Evolutionary conservation across 2,113 vertebrate genomes (phyloP).

Genomic region (Mesoclemmys tuberculata): DNA sequence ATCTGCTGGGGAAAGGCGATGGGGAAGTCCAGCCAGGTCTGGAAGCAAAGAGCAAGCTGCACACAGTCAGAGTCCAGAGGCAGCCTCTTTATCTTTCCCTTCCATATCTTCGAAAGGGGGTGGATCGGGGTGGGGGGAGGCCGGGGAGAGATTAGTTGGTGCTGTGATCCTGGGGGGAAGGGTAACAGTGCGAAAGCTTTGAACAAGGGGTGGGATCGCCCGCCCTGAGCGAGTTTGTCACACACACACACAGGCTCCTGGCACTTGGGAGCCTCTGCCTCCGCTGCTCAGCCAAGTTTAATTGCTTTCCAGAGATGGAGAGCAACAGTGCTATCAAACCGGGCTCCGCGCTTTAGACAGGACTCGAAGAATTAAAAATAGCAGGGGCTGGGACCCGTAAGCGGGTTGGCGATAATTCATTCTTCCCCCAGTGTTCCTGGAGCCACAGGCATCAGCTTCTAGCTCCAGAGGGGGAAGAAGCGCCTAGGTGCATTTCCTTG

Average conservation of each 20-base stretch:
- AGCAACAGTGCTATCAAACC: slow-evolving; percentile 47
- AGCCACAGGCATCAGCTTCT: slow-evolving; percentile 4
- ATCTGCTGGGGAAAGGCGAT: not conserved
- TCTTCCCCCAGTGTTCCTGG: not conserved
- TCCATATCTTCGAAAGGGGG: slow-evolving; percentile 73
- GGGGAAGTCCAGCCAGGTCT: not conserved
- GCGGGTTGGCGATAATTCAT: not conserved
- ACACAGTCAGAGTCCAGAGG: slow-evolving; percentile 50
- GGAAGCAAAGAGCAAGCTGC: slow-evolving; percentile 26
- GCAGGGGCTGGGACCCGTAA: not conserved
- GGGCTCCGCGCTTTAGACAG: not conserved
- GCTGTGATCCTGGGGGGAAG: slow-evolving; percentile 1
- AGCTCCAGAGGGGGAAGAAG: not conserved
- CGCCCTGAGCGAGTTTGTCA: slow-evolving; percentile 44
- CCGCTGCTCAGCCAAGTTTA: slow-evolving; percentile 17
- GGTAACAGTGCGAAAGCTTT: slow-evolving; percentile 27
- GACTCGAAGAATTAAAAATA: slow-evolving; percentile 8
- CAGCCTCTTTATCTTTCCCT: slow-evolving; percentile 63
- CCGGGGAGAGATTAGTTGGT: slow-evolving; percentile 53
- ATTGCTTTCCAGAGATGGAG: not conserved
- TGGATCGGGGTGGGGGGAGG: not conserved
- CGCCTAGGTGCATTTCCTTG: slow-evolving; percentile 9
- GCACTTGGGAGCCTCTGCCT: slow-evolving; percentile 16
- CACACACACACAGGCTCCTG: not conserved
- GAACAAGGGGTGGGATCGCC: slow-evolving; percentile 2